Evolutionary conservation across 2,888 invertebrate genomes (phyloP).

Genomic region (Parapristionchus giblindavisi): DNA sequence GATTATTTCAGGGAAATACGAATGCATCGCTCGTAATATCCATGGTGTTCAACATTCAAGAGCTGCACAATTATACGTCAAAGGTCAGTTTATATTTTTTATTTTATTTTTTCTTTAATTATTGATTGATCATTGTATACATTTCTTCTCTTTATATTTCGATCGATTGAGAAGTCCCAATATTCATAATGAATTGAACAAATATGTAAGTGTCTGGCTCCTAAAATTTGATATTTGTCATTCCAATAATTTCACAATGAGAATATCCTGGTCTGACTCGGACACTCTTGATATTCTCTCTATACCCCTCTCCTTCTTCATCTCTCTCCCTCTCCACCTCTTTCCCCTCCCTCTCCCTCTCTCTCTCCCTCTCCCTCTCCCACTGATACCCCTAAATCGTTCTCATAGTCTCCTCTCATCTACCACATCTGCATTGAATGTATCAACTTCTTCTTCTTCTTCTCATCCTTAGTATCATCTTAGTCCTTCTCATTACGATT

Average conservation of each 20-base stretch:
- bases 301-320: not conserved
- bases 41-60: conserved; percentile 72
- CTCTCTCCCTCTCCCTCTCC: not conserved
- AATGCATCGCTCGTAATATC: conserved; percentile 72
- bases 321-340: not conserved
- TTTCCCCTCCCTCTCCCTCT: not conserved
- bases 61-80: conserved; percentile 73
- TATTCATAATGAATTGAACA: no score
- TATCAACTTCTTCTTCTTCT: no score
- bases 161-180: conserved; percentile 15
- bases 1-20: conserved; percentile 63
- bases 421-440: no score
- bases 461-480: no score
- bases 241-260: not conserved
- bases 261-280: not conserved
- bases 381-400: no score
- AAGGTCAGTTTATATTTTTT: conserved; percentile 72
- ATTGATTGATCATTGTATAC: not conserved
- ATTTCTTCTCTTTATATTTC: not conserved
- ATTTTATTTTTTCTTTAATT: no score
- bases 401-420: no score
- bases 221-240: not conserved
- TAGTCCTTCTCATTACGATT: no score
- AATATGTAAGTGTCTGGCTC: no score
- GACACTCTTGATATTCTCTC: not conserved